These are phyloP conservation scores for Bryconaethiops microstoma DNA, from an alignment of 2,797 vertebrate genomes.

Conservation along the genomic window DNA sequence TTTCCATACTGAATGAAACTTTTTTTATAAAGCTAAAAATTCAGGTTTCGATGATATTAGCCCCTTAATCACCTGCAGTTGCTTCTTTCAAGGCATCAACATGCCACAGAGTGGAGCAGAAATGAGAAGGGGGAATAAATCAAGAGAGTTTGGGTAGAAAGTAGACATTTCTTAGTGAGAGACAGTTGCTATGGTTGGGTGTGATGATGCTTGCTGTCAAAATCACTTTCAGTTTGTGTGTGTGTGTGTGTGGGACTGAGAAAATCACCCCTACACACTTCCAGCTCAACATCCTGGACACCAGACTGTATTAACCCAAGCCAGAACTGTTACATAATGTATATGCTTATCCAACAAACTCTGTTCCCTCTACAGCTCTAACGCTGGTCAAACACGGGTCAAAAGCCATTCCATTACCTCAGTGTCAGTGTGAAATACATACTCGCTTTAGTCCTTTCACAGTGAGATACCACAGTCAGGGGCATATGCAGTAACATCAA, in stretches of 20 bases:
- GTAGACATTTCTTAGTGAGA: conserved; percentile 33
- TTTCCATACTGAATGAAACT: background rate
- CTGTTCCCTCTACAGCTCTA: background rate
- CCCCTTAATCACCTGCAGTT: background rate
- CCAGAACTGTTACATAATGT: conserved; percentile 40
- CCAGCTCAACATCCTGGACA: conserved; percentile 27
- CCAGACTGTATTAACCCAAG: conserved; percentile 31
- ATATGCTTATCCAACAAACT: background rate
- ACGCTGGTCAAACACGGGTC: conserved; percentile 1
- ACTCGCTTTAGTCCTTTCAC: background rate
- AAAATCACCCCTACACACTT: conserved; percentile 33
- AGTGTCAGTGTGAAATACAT: background rate
- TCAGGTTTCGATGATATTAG: background rate
- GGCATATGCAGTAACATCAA: no score
- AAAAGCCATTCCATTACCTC: conserved; percentile 13
- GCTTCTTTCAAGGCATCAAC: background rate
- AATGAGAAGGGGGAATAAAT: background rate
- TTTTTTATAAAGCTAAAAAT: no score
- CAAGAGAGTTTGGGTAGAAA: background rate
- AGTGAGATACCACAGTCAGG: background rate
- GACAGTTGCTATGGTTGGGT: conserved; percentile 33
- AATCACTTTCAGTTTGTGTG: conserved; percentile 25
- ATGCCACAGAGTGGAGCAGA: background rate
- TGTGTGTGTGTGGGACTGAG: conserved; percentile 20
- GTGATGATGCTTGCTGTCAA: conserved; percentile 19